Evolutionary conservation across 2,888 invertebrate species (phyloP).

Genomic region (Diaperis boleti): DNA sequence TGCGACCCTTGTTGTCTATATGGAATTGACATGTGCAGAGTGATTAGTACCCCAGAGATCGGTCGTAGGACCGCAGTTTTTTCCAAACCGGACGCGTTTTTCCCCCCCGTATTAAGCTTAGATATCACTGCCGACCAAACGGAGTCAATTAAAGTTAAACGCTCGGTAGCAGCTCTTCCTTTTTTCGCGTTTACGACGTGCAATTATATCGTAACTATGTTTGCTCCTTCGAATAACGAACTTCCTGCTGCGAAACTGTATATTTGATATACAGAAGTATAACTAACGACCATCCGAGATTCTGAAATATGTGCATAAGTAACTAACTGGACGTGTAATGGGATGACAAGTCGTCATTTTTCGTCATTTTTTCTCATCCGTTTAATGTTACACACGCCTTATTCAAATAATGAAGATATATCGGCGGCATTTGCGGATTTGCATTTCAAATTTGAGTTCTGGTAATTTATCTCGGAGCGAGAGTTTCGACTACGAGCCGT

Average conservation of each 20-base stretch:
- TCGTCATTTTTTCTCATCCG: conserved; percentile 26
- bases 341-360: conserved; percentile 41
- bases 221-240: conserved; percentile 45
- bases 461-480: conserved; percentile 23
- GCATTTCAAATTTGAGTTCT: conserved; percentile 40
- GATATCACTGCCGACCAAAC: no score
- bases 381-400: conserved; percentile 9
- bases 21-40: no score
- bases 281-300: conserved; percentile 43
- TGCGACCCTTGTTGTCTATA: no score
- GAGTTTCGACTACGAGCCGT: no score
- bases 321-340: conserved; percentile 43
- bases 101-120: no score
- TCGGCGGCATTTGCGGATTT: conserved; percentile 38
- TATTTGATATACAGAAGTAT: conserved; percentile 45
- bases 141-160: conserved; percentile 19
- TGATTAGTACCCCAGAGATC: no score
- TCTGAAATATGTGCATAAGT: conserved; percentile 45
- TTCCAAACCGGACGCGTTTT: no score
- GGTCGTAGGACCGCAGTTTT: no score
- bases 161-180: conserved; percentile 8
- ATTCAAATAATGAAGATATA: conserved; percentile 36
- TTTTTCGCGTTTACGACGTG: conserved; percentile 38
- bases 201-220: conserved; percentile 45
- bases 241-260: conserved; percentile 50